Percentiles rank a stretch among this genome's conserved stretches.
Conservation (phyloP, 2,797 vertebrate genomes). For the Poeciliopsis turneri region DNA sequence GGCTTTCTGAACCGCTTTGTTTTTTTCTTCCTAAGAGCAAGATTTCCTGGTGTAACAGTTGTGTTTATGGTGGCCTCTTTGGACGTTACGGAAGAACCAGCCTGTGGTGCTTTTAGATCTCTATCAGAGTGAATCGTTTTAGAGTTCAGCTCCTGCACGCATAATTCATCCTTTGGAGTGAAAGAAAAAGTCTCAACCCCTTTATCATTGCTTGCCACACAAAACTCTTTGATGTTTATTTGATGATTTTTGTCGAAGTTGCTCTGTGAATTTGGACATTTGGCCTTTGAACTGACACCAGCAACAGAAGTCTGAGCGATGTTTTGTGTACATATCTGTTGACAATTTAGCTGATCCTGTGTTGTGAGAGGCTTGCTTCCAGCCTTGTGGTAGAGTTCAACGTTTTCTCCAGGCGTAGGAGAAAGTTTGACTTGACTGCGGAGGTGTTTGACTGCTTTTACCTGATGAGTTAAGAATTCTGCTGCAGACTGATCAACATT, state of each 20-base stretch:
- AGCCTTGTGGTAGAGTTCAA: not conserved
- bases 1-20: conserved; percentile 72
- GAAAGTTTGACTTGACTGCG: conserved; percentile 12
- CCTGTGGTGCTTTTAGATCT: conserved; percentile 21
- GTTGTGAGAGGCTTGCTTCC: not conserved
- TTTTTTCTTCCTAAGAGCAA: conserved; percentile 53
- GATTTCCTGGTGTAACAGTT: conserved; percentile 10
- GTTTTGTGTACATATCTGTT: conserved; percentile 15
- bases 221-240: conserved; percentile 11
- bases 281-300: conserved; percentile 44
- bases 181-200: conserved; percentile 6
- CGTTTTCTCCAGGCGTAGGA: conserved; percentile 1
- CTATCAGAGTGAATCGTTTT: conserved; percentile 9
- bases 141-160: conserved; percentile 6
- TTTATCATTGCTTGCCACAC: conserved; percentile 12
- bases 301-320: conserved; percentile 35
- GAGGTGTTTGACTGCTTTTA: not conserved
- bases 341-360: conserved; percentile 18
- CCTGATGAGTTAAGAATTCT: conserved; percentile 3
- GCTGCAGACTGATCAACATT: conserved; percentile 8
- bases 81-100: conserved; percentile 19
- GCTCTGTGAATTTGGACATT: conserved; percentile 13
- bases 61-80: conserved; percentile 26
- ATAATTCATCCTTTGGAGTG: conserved; percentile 4
- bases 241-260: conserved; percentile 12